These are phyloP conservation scores for Dryadula phaetusa DNA, from an alignment of 2,888 invertebrate species.

Conservation along the genomic window DNA sequence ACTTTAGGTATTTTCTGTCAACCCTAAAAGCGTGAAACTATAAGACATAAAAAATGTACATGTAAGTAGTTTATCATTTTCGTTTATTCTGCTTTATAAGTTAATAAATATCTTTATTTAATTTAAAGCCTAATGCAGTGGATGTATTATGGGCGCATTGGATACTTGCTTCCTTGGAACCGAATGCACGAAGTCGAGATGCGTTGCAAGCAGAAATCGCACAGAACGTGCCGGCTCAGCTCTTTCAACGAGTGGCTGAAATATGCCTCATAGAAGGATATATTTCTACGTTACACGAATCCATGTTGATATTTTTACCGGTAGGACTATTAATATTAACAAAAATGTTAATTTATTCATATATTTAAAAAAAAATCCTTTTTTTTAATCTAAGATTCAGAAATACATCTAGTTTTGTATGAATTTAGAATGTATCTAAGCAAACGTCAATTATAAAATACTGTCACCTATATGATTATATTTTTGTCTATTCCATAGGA, in stretches of 20 bases:
- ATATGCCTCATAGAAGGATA: slow-evolving; percentile 83
- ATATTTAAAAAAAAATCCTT: too few species aligned
- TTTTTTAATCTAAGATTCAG: too few species aligned
- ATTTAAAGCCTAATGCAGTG: slow-evolving; percentile 84
- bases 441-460: not conserved
- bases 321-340: slow-evolving; percentile 64
- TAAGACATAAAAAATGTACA: too few species aligned
- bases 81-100: too few species aligned
- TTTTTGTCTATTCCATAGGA: slow-evolving; percentile 75
- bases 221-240: slow-evolving; percentile 62
- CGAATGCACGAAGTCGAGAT: slow-evolving; percentile 54
- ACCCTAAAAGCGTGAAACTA: too few species aligned
- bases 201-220: slow-evolving; percentile 58
- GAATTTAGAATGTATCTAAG: too few species aligned
- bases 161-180: slow-evolving; percentile 73
- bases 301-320: slow-evolving; percentile 88
- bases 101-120: not conserved
- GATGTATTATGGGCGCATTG: slow-evolving; percentile 86
- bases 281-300: slow-evolving; percentile 85
- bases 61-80: too few species aligned
- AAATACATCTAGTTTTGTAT: too few species aligned
- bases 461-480: not conserved
- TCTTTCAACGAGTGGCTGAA: slow-evolving; percentile 78
- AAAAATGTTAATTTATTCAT: too few species aligned
- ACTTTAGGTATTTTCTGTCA: too few species aligned